A percentile compares a stretch with the other conserved stretches of the same genome.
phyloP scores from a whole-genome alignment of 53 echinoderm and acorn worm species.

The Antedon mediterranea region DNA sequence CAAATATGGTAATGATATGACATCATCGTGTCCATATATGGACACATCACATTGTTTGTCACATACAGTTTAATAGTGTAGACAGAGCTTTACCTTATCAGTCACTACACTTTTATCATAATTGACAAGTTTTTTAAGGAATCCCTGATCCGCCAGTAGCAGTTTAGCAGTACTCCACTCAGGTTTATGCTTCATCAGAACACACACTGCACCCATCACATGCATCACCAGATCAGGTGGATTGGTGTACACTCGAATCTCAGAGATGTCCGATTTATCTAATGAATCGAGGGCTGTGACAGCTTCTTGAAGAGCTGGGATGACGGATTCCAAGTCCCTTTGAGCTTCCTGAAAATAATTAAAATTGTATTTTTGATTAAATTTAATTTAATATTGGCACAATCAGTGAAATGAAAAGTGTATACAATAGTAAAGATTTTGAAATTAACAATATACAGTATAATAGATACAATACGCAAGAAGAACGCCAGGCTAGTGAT shows the following conservation, averaged over 20 bases:
- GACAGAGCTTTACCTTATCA: constrained; percentile 89
- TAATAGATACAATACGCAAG: too few species aligned
- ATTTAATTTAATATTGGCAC: too few species aligned
- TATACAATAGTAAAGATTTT: too few species aligned
- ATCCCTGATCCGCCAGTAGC: constrained; percentile 68
- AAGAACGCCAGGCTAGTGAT: too few species aligned
- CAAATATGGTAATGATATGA: too few species aligned
- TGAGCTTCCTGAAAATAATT: constrained; percentile 62
- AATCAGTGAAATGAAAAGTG: too few species aligned
- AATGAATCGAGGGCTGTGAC: constrained; percentile 75
- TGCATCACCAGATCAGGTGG: constrained; percentile 90
- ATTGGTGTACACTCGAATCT: constrained; percentile 84
- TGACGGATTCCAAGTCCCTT: constrained; percentile 72
- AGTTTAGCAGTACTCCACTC: constrained; percentile 95
- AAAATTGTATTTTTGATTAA: too few species aligned
- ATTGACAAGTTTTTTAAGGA: constrained; percentile 81
- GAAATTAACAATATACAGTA: too few species aligned
- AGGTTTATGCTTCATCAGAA: constrained; percentile 78
- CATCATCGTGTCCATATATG: too few species aligned
- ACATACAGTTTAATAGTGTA: too few species aligned
- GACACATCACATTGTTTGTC: too few species aligned
- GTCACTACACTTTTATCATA: constrained; percentile 89
- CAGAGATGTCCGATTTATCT: constrained; percentile 93
- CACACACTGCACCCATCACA: constrained; percentile 88
- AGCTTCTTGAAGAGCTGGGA: constrained; percentile 91